A percentile compares a stretch with the other conserved stretches of the same genome.
phyloP scores from a whole-genome alignment of 2,797 vertebrate genomes.

The Clarias pachynema region DNA sequence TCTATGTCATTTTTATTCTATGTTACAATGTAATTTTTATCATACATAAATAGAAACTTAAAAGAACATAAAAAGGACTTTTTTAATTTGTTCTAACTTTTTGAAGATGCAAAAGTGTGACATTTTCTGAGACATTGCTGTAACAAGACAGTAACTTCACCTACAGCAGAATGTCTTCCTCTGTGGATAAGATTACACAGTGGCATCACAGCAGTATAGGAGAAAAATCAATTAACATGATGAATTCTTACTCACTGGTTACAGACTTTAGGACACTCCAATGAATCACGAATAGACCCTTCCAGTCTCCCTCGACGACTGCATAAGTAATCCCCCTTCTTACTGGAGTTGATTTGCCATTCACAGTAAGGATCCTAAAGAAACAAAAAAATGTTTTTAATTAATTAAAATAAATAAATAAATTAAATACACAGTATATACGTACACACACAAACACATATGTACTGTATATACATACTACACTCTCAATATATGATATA shows the following conservation, averaged over 20 bases:
- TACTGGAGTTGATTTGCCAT: conserved; percentile 89
- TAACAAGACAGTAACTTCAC: background rate
- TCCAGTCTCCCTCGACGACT: conserved; percentile 84
- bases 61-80: background rate
- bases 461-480: background rate
- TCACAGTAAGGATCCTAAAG: conserved; percentile 86
- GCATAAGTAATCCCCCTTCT: conserved; percentile 89
- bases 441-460: too few relatives aligned
- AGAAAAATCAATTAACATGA: background rate
- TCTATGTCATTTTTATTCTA: background rate
- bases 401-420: too few relatives aligned
- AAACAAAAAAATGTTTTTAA: background rate
- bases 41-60: background rate
- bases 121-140: background rate
- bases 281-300: conserved; percentile 81
- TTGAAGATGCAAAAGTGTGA: background rate
- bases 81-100: background rate
- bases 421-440: too few relatives aligned
- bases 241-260: conserved; percentile 80
- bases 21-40: background rate
- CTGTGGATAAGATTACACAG: background rate
- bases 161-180: background rate
- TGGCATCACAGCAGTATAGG: background rate
- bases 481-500: background rate
- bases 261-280: conserved; percentile 84